Conservation (phyloP, 92 coral and sea anemone genomes). For the Parazoanthus atlanticus region DNA sequence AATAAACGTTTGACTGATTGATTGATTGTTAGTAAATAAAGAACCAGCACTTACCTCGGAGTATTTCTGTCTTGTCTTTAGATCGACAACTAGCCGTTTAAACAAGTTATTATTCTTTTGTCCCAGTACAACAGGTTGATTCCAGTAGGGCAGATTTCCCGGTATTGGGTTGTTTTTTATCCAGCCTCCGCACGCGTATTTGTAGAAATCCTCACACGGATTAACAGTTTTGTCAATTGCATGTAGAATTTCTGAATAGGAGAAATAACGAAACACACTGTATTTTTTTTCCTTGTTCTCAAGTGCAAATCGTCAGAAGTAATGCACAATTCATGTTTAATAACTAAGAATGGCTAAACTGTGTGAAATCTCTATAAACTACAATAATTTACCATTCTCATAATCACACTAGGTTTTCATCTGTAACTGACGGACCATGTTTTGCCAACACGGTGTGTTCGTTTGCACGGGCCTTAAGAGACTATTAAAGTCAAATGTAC, state of each 20-base stretch:
- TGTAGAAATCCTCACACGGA: conserved; percentile 79
- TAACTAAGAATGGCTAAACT: no score
- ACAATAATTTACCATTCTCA: no score
- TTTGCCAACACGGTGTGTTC: no score
- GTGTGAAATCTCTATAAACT: no score
- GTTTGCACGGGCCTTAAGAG: no score
- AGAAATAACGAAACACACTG: not conserved
- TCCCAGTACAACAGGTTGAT: conserved; percentile 54
- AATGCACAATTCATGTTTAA: no score
- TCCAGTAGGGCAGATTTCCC: conserved; percentile 62
- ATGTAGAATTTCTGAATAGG: conserved; percentile 51
- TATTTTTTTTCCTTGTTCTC: not conserved
- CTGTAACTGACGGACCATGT: no score
- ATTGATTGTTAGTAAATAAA: not conserved
- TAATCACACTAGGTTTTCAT: no score
- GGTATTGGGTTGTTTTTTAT: conserved; percentile 75
- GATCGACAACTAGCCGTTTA: conserved; percentile 63
- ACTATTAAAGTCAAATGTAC: no score
- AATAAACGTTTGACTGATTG: not conserved
- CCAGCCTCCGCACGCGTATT: conserved; percentile 88
- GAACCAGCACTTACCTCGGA: conserved; percentile 55
- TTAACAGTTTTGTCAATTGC: conserved; percentile 65
- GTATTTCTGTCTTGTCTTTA: conserved; percentile 58
- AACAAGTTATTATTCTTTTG: conserved; percentile 55
- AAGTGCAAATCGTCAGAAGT: no score